phyloP scores from a whole-genome alignment of 2,888 invertebrate species.

The Cataglyphis altisquamis region DNA sequence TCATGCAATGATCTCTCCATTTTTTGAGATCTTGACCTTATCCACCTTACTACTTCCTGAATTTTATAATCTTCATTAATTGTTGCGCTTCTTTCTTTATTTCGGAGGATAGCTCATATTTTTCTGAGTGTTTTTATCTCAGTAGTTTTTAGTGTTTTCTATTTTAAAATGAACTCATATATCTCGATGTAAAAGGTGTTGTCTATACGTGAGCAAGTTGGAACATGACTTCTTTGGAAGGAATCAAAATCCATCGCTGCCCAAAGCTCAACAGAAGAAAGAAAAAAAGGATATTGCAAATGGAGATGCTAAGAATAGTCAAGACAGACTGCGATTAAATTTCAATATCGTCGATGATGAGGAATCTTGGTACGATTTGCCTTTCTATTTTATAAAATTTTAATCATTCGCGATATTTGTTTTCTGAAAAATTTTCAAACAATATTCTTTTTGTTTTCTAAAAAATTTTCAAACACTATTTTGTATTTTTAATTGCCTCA shows the following conservation, averaged over 20 bases:
- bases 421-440: neutral
- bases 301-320: constrained; percentile 89
- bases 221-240: constrained; percentile 96
- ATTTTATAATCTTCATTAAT: too few species aligned
- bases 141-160: too few species aligned
- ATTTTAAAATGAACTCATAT: neutral
- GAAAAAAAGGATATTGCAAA: constrained; percentile 87
- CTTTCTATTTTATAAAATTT: neutral
- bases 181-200: constrained; percentile 88
- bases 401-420: neutral
- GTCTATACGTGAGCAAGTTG: constrained; percentile 96
- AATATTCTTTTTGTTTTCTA: neutral
- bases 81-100: too few species aligned
- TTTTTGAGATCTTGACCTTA: too few species aligned
- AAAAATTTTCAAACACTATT: neutral
- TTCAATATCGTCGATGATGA: constrained; percentile 90
- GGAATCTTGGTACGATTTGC: constrained; percentile 90
- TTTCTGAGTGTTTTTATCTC: too few species aligned
- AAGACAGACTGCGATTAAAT: constrained; percentile 88
- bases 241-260: constrained; percentile 90
- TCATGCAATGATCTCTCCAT: too few species aligned
- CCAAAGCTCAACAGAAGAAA: constrained; percentile 90
- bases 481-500: neutral
- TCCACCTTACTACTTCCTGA: too few species aligned
- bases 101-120: too few species aligned